Evolutionary conservation across 2,888 invertebrate species (phyloP).

Genomic region (Harmothoe impar): DNA sequence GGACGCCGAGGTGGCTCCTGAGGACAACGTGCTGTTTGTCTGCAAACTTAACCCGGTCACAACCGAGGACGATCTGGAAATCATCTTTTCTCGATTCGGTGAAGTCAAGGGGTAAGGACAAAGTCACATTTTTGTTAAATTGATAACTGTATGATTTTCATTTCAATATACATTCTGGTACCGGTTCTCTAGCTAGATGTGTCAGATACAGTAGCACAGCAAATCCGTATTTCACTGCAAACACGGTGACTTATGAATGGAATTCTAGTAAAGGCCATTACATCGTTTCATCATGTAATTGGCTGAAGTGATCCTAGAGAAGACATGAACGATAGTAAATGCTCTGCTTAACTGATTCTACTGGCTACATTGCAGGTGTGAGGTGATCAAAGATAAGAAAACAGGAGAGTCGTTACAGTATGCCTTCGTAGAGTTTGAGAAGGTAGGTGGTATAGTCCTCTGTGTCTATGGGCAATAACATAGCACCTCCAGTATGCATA

Average conservation of each 20-base stretch:
- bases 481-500: too few relatives aligned
- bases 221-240: too few relatives aligned
- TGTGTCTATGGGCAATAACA: too few relatives aligned
- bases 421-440: conserved; percentile 98
- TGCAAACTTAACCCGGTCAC: conserved; percentile 99
- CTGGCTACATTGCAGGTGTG: conserved; percentile 87
- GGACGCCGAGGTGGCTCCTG: conserved; percentile 98
- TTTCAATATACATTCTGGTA: too few relatives aligned
- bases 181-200: too few relatives aligned
- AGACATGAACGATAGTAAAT: too few relatives aligned
- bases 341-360: too few relatives aligned
- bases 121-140: neutral
- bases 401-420: conserved; percentile 98
- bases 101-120: conserved; percentile 88
- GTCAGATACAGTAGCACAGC: too few relatives aligned
- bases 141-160: neutral
- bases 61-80: conserved; percentile 97
- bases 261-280: too few relatives aligned
- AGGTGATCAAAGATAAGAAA: conserved; percentile 96
- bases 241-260: too few relatives aligned
- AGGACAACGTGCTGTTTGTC: conserved; percentile 99
- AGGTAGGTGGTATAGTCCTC: conserved; percentile 82
- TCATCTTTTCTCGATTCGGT: conserved; percentile 98
- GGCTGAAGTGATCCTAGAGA: too few relatives aligned
- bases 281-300: too few relatives aligned